Evolutionary conservation across 2,113 vertebrate genomes (phyloP).

Genomic region (Barnardius zonarius): DNA sequence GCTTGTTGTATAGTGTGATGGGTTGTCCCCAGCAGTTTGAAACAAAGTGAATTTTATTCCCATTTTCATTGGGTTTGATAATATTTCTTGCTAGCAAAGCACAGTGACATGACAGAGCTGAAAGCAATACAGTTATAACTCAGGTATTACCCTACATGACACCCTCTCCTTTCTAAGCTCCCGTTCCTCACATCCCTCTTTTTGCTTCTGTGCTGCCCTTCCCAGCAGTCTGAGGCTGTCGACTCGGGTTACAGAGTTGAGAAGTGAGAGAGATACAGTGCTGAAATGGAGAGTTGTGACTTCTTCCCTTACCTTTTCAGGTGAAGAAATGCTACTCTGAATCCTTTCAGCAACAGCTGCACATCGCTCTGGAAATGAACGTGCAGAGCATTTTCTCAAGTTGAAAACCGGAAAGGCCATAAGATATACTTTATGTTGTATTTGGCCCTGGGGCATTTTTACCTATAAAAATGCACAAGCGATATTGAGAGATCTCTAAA

Average conservation of each 20-base stretch:
- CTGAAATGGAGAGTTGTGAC: not conserved
- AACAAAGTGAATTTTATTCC: not conserved
- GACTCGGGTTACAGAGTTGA: not conserved
- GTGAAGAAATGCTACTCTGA: not conserved
- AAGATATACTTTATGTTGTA: not conserved
- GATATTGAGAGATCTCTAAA: not conserved
- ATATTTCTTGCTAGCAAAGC: not conserved
- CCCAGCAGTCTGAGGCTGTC: not conserved
- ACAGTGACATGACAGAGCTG: not conserved
- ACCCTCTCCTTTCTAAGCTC: not conserved
- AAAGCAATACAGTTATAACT: not conserved
- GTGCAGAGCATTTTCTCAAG: not conserved
- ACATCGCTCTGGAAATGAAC: not conserved
- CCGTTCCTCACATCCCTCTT: not conserved
- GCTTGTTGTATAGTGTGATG: not conserved
- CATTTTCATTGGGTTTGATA: not conserved
- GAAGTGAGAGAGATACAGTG: not conserved
- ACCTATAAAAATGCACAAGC: not conserved
- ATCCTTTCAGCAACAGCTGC: not conserved
- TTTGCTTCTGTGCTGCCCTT: not conserved
- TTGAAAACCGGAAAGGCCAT: not conserved
- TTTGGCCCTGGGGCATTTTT: fast-evolving
- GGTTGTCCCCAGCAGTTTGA: not conserved
- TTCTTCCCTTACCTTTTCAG: not conserved
- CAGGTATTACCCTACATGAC: not conserved